phyloP scores from a whole-genome alignment of 2,888 invertebrate genomes.

The Lumbricus terrestris region DNA sequence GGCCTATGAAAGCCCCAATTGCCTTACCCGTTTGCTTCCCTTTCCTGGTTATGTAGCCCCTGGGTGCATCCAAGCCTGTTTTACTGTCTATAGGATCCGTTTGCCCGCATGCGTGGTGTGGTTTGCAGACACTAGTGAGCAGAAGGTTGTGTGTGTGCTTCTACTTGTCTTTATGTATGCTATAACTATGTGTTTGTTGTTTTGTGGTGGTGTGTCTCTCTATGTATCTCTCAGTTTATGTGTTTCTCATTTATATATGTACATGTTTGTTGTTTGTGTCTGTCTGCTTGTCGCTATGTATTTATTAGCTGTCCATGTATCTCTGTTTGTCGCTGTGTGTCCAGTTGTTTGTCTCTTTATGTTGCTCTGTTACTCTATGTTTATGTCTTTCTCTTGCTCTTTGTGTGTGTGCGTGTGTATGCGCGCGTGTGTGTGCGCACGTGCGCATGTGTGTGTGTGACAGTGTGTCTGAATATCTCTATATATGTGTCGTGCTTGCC shows the following conservation, averaged over 20 bases:
- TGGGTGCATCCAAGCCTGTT: background rate
- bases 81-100: background rate
- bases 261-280: background rate
- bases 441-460: background rate
- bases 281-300: background rate
- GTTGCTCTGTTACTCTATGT: background rate
- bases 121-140: background rate
- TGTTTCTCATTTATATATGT: background rate
- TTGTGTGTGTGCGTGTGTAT: background rate
- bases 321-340: background rate
- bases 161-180: background rate
- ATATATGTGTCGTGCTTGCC: background rate
- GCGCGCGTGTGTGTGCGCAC: background rate
- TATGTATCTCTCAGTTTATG: background rate
- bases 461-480: background rate
- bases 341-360: background rate
- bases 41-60: background rate
- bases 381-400: background rate
- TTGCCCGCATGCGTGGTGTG: background rate
- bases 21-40: background rate
- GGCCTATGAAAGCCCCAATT: background rate
- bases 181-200: background rate
- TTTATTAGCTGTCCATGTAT: background rate
- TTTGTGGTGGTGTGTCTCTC: background rate
- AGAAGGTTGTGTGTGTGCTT: background rate